Evolutionary conservation across 2,113 vertebrate species (phyloP), one percentile per base, ranked within the genome.

Genomic region (Nothoprocta pentlandii): DNA sequence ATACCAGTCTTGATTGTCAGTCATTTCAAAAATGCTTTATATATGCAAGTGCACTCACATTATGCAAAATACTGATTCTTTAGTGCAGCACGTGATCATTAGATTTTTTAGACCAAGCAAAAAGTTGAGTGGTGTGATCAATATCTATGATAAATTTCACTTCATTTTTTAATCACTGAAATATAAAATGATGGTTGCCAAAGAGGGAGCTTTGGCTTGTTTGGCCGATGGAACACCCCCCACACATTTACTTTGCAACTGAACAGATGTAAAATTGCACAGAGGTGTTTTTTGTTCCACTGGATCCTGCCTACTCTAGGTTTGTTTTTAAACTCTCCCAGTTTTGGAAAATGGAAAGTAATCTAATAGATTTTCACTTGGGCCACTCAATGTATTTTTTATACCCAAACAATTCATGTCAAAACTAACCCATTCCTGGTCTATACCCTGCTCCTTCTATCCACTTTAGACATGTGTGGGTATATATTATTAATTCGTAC

Each of bases 251-350:
- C 13, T 6, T 23, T 22, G 49, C 10, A 19, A 49, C 49, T 22
- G 49, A 49, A 23, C 49, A 22, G 49, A 49, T 79, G 12, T 6
- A 30, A 30, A 61, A 49, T 36, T 30, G 7, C 36, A 34, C 44
- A 32, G 59, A 44, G 22, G 12, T 1, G 0, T 2, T 42, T 6
- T 6, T 0, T 0, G 53, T 56, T 28, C 34, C 25, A 34, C 28
- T 39, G 34, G 67, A 14, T 25, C 67, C 4, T 20, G 1, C 6
- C 21, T 20, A 16, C 2, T 8, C 34, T 58, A 15, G 2, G 8
- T 47, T 74, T 42, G 22, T 13, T 20, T 17, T 20, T 17, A 32
- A 16, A 14, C 16, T 47, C 8, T 21, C 5, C 20, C 11, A 7
- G 14, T 53, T 39, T 16, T 69, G 28, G 44, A 62, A 61, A 80